Percentiles rank a stretch among this genome's conserved stretches.
phyloP scores from a whole-genome alignment of 2,888 invertebrate genomes.

The Microplitis deprimator region DNA sequence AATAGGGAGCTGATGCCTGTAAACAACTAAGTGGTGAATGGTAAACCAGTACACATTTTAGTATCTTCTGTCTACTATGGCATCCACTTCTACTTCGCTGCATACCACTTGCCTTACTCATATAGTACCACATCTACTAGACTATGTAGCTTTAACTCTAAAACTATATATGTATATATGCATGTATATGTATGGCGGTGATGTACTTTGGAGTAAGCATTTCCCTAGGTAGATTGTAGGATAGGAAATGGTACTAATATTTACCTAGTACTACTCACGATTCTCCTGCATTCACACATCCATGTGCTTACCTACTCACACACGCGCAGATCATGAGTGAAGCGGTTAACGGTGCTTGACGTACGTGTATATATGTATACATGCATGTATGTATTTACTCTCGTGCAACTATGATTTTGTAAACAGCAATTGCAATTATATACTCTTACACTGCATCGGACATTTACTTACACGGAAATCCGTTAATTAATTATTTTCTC shows the following conservation, averaged over 20 bases:
- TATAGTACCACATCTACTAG: background rate
- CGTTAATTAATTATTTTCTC: background rate
- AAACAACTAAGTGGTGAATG: slow-evolving; percentile 24
- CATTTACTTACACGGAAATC: background rate
- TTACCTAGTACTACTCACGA: slow-evolving; percentile 30
- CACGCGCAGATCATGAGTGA: background rate
- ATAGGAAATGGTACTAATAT: slow-evolving; percentile 36
- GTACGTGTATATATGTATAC: background rate
- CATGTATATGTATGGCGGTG: background rate
- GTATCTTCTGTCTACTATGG: background rate
- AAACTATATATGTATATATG: slow-evolving; percentile 1
- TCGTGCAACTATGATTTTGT: slow-evolving; percentile 8
- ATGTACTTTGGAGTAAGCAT: background rate
- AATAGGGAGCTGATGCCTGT: background rate
- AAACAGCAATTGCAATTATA: background rate
- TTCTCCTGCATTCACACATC: slow-evolving; percentile 17
- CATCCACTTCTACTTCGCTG: background rate
- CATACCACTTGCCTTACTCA: background rate
- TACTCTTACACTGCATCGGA: background rate
- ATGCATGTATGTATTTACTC: slow-evolving; percentile 19
- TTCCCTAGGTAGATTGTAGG: slow-evolving; percentile 3
- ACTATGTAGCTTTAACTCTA: background rate
- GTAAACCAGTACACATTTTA: slow-evolving; percentile 8
- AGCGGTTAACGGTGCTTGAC: slow-evolving; percentile 34
- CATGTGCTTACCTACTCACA: background rate